Evolutionary conservation across 2,888 invertebrate genomes (phyloP).

Genomic region (Cabera pusaria): DNA sequence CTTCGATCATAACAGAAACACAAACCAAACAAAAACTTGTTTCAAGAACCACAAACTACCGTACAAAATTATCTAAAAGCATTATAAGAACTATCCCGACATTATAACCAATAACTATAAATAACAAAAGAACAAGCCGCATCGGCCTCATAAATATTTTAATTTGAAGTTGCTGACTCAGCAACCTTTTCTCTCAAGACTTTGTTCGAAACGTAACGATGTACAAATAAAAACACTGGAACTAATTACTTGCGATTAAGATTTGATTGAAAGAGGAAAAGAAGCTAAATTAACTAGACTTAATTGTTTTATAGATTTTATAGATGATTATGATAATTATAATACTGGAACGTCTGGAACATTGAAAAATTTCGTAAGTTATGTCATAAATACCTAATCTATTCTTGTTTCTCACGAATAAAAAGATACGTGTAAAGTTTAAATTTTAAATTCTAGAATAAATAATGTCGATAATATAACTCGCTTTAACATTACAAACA

Average conservation of each 20-base stretch:
- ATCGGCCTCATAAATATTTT: conserved; percentile 52
- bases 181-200: conserved; percentile 36
- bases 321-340: no score
- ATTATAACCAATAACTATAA: conserved; percentile 23
- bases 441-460: no score
- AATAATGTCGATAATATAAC: no score
- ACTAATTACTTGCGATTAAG: conserved; percentile 18
- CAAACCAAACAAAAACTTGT: conserved; percentile 4
- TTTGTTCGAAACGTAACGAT: conserved; percentile 34
- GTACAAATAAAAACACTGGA: conserved; percentile 24
- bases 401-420: conserved; percentile 4
- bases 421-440: no score
- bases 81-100: conserved; percentile 6
- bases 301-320: no score
- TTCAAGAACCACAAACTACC: conserved; percentile 7
- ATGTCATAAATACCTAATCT: conserved; percentile 1
- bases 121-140: conserved; percentile 20
- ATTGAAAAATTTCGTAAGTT: no score
- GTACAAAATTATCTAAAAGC: conserved; percentile 12
- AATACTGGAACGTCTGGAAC: no score
- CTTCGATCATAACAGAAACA: no score
- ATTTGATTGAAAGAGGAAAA: no score
- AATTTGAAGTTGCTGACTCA: conserved; percentile 57
- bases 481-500: conserved; percentile 38
- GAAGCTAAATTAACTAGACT: no score